Conservation (phyloP, 2,113 vertebrate species). For the Bos indicus region DNA sequence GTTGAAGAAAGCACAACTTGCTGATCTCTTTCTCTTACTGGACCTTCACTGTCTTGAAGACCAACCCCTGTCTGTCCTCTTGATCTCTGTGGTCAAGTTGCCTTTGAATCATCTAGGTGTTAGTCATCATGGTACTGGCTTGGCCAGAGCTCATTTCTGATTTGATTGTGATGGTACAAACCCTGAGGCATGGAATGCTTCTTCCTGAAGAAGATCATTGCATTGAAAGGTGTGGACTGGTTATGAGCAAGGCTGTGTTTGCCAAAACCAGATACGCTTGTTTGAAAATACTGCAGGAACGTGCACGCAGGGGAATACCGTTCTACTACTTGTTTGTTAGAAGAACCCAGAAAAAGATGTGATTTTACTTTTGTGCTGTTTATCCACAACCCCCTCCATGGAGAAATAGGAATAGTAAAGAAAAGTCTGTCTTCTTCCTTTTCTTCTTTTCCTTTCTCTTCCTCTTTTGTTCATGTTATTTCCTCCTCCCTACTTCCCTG, state of each 20-base stretch:
- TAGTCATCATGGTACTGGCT: not conserved
- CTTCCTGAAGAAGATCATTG: not conserved
- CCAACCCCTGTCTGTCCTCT: not conserved
- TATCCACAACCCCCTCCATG: not conserved
- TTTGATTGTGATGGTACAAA: not conserved
- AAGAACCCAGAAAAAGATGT: not conserved
- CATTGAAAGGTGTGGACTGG: not conserved
- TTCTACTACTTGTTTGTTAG: not conserved
- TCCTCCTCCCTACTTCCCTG: not conserved
- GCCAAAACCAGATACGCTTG: not conserved
- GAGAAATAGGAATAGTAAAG: not conserved
- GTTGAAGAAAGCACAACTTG: not conserved
- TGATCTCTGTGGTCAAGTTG: not conserved
- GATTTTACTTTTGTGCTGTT: not conserved
- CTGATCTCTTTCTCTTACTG: not conserved
- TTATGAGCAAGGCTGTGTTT: not conserved
- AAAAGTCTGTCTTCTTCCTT: not conserved
- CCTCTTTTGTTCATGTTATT: not conserved
- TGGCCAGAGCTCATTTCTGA: not conserved
- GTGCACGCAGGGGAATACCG: fast-evolving
- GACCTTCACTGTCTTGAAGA: not conserved
- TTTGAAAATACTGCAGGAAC: not conserved
- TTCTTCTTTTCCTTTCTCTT: not conserved
- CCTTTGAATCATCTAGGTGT: not conserved
- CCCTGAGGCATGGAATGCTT: not conserved